Conservation (phyloP, 2,888 invertebrate species). For the Lycophotia porphyrea region DNA sequence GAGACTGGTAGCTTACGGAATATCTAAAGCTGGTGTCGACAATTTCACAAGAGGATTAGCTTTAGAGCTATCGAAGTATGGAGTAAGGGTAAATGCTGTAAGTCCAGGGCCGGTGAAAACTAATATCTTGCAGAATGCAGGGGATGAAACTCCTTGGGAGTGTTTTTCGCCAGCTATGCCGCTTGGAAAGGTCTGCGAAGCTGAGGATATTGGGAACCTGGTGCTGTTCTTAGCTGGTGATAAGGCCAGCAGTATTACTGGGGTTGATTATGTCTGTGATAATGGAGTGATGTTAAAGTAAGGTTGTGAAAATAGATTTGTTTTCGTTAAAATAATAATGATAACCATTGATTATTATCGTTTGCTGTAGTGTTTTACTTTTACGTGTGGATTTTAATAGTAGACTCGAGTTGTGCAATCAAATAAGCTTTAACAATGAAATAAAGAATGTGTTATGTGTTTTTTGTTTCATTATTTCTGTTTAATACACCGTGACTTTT, state of each 20-base stretch:
- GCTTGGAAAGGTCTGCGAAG: slow-evolving; percentile 66
- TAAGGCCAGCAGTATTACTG: slow-evolving; percentile 70
- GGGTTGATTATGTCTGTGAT: slow-evolving; percentile 68
- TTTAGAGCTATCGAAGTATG: slow-evolving; percentile 80
- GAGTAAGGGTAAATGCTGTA: slow-evolving; percentile 68
- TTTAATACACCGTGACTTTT: too few relatives aligned
- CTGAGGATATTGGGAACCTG: slow-evolving; percentile 70
- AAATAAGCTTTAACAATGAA: not conserved
- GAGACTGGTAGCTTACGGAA: slow-evolving; percentile 85
- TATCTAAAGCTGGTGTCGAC: slow-evolving; percentile 94
- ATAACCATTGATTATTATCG: not conserved
- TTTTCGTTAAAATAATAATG: not conserved
- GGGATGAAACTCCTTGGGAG: slow-evolving; percentile 87
- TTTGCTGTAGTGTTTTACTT: not conserved
- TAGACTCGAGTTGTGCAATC: not conserved
- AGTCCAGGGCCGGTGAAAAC: slow-evolving; percentile 71
- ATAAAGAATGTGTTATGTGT: not conserved
- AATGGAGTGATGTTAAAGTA: slow-evolving; percentile 79
- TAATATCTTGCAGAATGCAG: slow-evolving; percentile 81
- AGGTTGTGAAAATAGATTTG: not conserved
- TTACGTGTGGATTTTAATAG: not conserved
- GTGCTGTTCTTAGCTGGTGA: slow-evolving; percentile 71
- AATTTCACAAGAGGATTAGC: slow-evolving; percentile 94
- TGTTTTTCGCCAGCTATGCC: slow-evolving; percentile 50
- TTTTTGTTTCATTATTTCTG: not conserved